Base-by-base conservation (phyloP, 2,113 vertebrate genomes). In the Syngnathus typhle region DNA sequence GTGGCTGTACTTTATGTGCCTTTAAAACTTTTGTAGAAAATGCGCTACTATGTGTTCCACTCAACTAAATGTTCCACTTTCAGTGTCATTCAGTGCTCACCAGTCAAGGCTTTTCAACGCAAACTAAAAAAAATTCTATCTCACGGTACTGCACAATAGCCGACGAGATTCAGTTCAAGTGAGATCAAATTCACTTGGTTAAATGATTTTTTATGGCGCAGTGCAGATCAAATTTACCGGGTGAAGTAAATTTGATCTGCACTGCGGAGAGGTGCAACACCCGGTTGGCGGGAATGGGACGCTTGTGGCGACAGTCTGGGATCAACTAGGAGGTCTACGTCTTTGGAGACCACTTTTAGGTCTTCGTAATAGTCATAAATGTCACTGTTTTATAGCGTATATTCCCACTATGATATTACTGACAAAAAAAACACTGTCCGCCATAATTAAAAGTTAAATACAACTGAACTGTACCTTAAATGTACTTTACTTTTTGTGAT, bases 141-240 rank as follows among this genome's bases (percentile, higher is more conserved):
- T 47, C 64, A 59, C 73, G 47, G 11, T 56, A 68, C 43, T 68
- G 59, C 70, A 67, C 74, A 54, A 47, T 52, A 60, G 15, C 49
- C 37, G 79, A 72, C 58, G 16, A 6, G 16, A 73, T 77, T 71
- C 54, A 75, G 55, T 78, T 75, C 69, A 75, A 21, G 69, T 63
- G n/a, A 65, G 68, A 83, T 84, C 67, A 71, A 52, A 85, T 82
- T 81, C 74, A 62, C 60, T 73, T 51, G 71, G 64, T 65, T 76
- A 72, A 80, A 68, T 71, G 56, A 78, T 80, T 84, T 32, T 85
- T 60, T 69, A 76, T 72, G 64, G 69, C 44, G 47, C 41, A 49
- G 64, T 52, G 69, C 59, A 69, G 65, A 60, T 81, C 65, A 79
- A 77, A 79, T 75, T 68, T 68, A 78, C 64, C 5, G 2, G 59